These are phyloP conservation scores for Acromyrmex heyeri DNA, from an alignment of 1,140 invertebrate species.

Conservation along the genomic window DNA sequence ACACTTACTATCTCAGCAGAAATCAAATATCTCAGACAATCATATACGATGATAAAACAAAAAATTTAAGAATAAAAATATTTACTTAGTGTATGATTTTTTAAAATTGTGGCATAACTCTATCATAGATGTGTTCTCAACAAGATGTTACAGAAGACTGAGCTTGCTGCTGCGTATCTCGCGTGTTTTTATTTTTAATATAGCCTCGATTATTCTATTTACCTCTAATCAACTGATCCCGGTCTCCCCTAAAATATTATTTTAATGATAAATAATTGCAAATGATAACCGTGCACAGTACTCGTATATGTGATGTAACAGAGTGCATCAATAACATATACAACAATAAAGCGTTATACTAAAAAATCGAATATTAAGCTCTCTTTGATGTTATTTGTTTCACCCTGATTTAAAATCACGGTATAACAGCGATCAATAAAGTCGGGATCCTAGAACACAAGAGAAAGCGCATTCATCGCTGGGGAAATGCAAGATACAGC, in stretches of 20 bases:
- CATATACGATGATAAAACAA: no score
- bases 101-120: no score
- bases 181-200: no score
- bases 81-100: no score
- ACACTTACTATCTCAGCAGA: no score
- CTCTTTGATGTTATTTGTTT: constrained; percentile 27
- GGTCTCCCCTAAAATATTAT: not conserved
- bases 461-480: constrained; percentile 67
- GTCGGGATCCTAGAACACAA: constrained; percentile 21
- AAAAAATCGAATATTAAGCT: constrained; percentile 44
- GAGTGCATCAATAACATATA: constrained; percentile 5
- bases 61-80: no score
- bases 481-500: constrained; percentile 69
- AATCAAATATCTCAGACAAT: no score
- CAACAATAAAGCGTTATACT: not conserved
- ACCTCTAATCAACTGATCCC: no score
- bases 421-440: constrained; percentile 48
- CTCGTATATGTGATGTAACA: not conserved
- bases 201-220: no score
- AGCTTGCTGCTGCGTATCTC: no score
- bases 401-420: constrained; percentile 39
- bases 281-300: not conserved
- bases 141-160: no score
- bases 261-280: constrained; percentile 27
- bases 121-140: no score